phyloP scores from a whole-genome alignment of 2,113 vertebrate genomes.

The Azemiops feae region DNA sequence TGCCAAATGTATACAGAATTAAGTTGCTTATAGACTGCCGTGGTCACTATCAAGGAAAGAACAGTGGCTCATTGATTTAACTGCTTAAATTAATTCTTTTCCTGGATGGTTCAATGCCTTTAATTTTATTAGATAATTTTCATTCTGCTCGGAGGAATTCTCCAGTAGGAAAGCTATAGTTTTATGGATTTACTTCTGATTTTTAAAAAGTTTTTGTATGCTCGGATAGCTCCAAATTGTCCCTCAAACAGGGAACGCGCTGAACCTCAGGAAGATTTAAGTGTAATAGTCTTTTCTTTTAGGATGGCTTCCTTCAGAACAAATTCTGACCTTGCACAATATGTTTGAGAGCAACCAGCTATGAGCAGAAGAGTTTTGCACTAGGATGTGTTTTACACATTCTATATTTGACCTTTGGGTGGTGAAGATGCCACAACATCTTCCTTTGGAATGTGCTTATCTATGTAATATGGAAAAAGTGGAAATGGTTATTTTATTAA shows the following conservation, averaged over 20 bases:
- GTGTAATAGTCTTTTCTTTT: background rate
- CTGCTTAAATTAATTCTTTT: background rate
- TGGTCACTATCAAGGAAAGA: background rate
- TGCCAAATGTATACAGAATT: background rate
- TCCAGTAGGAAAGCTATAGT: background rate
- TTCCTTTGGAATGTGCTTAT: background rate
- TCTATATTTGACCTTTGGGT: background rate
- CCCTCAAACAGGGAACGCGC: background rate
- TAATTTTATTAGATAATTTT: background rate
- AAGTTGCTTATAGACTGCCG: background rate
- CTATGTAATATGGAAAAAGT: background rate
- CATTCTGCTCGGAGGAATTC: background rate
- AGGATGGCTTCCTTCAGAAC: background rate
- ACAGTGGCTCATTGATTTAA: background rate
- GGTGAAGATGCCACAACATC: background rate
- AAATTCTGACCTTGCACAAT: background rate
- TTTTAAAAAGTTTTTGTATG: background rate
- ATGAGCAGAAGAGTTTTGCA: background rate
- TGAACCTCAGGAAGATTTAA: background rate
- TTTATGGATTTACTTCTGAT: background rate
- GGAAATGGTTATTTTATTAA: background rate
- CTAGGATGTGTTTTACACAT: background rate
- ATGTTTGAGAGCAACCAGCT: background rate
- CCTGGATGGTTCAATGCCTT: background rate
- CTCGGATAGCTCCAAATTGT: background rate